Percentiles rank a stretch among this genome's conserved stretches.
Evolutionary conservation across 2,797 vertebrate species (phyloP).

Genomic region (Rhincodon typus): DNA sequence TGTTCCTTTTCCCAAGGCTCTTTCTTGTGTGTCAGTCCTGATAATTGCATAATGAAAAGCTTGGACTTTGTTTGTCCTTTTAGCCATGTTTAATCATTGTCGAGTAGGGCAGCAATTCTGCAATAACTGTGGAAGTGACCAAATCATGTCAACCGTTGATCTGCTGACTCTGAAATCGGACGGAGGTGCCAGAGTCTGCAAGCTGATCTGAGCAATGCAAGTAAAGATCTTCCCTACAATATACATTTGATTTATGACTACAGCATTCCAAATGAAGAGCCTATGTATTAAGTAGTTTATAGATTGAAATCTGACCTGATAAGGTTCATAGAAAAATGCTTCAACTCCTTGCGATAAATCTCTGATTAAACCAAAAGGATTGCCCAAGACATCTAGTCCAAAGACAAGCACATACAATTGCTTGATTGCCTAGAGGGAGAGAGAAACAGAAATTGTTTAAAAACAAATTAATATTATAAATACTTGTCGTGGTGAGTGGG

Average conservation of each 20-base stretch:
- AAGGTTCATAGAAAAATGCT: slow-evolving; percentile 98
- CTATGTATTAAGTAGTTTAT: not conserved
- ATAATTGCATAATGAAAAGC: too few species aligned
- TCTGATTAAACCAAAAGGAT: slow-evolving; percentile 91
- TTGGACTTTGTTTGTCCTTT: too few species aligned
- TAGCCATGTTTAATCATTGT: too few species aligned
- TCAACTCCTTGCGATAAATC: slow-evolving; percentile 93
- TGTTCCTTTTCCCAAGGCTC: too few species aligned
- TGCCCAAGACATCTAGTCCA: slow-evolving; percentile 92
- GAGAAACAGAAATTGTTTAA: slow-evolving; percentile 42
- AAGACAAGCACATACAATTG: slow-evolving; percentile 96
- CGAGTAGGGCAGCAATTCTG: too few species aligned
- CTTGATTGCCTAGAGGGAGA: slow-evolving; percentile 79
- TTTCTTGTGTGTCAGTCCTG: too few species aligned
- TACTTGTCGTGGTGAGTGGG: not conserved
- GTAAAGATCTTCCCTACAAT: not conserved
- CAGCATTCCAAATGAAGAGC: not conserved
- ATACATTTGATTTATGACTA: not conserved
- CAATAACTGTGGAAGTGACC: too few species aligned
- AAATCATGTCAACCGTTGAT: too few species aligned
- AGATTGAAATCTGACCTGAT: slow-evolving; percentile 68
- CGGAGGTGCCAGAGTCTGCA: too few species aligned
- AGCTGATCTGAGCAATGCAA: too few species aligned
- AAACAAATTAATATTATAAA: not conserved
- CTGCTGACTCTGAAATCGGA: too few species aligned